A percentile compares a stretch with the other conserved stretches of the same genome.
Evolutionary conservation across 1,140 invertebrate genomes (phyloP).

Genomic region (Idris sp.): DNA sequence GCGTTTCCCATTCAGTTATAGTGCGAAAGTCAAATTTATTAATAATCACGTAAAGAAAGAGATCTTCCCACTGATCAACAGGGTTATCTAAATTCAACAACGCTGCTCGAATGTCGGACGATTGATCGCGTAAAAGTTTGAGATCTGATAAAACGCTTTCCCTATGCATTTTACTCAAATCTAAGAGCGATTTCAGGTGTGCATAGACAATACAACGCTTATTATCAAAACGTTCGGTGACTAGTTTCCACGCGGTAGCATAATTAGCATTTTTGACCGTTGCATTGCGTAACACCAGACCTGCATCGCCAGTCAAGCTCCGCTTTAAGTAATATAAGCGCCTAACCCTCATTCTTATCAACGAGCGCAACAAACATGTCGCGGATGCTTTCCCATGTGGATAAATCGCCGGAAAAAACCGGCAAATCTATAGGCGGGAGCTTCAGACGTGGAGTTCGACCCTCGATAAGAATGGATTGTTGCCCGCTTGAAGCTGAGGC

Average conservation of each 20-base stretch:
- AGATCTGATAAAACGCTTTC: background rate
- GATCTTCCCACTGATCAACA: conserved; percentile 8
- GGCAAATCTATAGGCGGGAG: too few relatives aligned
- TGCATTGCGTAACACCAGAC: conserved; percentile 28
- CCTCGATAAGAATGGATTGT: too few relatives aligned
- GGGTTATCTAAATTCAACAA: conserved; percentile 2
- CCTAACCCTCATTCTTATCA: background rate
- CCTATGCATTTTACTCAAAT: background rate
- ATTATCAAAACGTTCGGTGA: conserved; percentile 6
- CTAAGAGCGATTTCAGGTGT: background rate
- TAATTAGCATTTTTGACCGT: conserved; percentile 12
- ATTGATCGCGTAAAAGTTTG: conserved; percentile 6
- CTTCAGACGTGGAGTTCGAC: too few relatives aligned
- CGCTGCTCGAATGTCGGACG: background rate
- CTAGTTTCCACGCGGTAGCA: background rate
- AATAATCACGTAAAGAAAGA: conserved; percentile 7
- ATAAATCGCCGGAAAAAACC: too few relatives aligned
- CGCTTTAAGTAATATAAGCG: conserved; percentile 13
- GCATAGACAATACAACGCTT: background rate
- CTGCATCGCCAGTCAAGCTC: conserved; percentile 35
- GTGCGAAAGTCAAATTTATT: background rate
- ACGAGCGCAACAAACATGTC: conserved; percentile 16
- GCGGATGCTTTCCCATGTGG: conserved; percentile 15
- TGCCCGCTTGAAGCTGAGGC: too few relatives aligned
- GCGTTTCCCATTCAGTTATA: background rate